A percentile compares a stretch with the other conserved stretches of the same genome.
Evolutionary conservation across 2,888 invertebrate species (phyloP).

Genomic region (Cephus runcator): DNA sequence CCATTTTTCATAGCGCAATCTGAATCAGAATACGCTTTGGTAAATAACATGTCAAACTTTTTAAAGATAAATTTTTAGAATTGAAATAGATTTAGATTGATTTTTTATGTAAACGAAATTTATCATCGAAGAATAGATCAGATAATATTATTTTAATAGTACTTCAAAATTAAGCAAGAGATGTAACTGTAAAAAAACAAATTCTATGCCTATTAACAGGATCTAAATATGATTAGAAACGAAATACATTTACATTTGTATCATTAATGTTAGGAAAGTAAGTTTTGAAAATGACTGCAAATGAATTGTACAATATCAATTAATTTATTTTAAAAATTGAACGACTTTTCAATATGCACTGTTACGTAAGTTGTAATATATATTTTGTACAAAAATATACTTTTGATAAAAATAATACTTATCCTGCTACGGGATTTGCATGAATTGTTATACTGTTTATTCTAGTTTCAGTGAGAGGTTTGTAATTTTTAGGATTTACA

Average conservation of each 20-base stretch:
- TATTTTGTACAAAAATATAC: slow-evolving; percentile 11
- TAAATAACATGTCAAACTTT: too few species aligned
- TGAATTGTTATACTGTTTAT: slow-evolving; percentile 94
- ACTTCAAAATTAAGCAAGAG: too few species aligned
- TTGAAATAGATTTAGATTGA: too few species aligned
- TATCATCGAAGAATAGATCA: neutral
- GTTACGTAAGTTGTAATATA: neutral
- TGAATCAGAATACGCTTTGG: too few species aligned
- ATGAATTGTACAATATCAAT: slow-evolving; percentile 3
- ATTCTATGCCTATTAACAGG: neutral
- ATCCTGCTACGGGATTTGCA: slow-evolving; percentile 95
- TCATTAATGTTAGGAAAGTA: too few species aligned
- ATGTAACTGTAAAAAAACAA: too few species aligned
- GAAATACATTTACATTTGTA: too few species aligned
- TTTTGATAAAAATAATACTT: slow-evolving; percentile 9
- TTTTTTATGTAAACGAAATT: too few species aligned
- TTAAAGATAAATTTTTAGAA: too few species aligned
- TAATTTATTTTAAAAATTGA: neutral
- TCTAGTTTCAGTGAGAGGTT: slow-evolving; percentile 86
- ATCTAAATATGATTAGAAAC: neutral
- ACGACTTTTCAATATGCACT: slow-evolving; percentile 12
- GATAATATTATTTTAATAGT: neutral
- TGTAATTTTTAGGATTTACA: slow-evolving; percentile 93
- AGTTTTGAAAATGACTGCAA: neutral
- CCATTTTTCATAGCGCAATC: too few species aligned